These are phyloP conservation scores for Burhinus oedicnemus DNA, from an alignment of 2,113 vertebrate species.

Conservation along the genomic window DNA sequence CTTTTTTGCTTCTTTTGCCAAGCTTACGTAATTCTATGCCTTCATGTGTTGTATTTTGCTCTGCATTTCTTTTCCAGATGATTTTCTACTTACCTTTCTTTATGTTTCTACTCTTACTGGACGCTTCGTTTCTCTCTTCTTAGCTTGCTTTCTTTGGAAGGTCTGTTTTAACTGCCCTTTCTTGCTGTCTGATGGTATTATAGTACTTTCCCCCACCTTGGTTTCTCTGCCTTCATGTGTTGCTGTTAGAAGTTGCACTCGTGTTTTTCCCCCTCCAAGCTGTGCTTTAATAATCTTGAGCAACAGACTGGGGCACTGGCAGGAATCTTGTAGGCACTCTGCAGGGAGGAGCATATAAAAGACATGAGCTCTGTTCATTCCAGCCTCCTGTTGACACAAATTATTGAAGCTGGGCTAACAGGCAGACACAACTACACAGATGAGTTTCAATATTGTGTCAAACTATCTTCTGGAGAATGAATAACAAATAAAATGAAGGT, in stretches of 20 bases:
- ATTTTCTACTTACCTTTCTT: neutral
- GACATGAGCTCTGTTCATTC: neutral
- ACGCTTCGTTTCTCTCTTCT: neutral
- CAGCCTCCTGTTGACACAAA: conserved; percentile 2
- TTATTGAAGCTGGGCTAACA: neutral
- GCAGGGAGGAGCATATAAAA: neutral
- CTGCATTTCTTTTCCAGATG: neutral
- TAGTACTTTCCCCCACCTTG: neutral
- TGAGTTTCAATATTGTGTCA: neutral
- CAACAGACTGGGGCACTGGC: conserved; percentile 12
- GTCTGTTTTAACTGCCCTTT: neutral
- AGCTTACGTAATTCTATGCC: neutral
- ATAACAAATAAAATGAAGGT: neutral
- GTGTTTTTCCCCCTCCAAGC: neutral
- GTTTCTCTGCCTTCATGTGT: neutral
- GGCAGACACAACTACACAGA: neutral
- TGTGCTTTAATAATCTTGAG: neutral
- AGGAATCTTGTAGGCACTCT: neutral
- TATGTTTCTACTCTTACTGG: neutral
- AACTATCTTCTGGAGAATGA: neutral
- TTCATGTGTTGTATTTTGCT: neutral
- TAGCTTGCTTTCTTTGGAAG: neutral
- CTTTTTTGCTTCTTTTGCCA: neutral
- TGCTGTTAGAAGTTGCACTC: neutral
- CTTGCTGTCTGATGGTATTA: neutral